A percentile compares a stretch with the other conserved stretches of the same genome.
phyloP scores from a whole-genome alignment of 2,888 invertebrate species.

The Drosophila multiciliata region DNA sequence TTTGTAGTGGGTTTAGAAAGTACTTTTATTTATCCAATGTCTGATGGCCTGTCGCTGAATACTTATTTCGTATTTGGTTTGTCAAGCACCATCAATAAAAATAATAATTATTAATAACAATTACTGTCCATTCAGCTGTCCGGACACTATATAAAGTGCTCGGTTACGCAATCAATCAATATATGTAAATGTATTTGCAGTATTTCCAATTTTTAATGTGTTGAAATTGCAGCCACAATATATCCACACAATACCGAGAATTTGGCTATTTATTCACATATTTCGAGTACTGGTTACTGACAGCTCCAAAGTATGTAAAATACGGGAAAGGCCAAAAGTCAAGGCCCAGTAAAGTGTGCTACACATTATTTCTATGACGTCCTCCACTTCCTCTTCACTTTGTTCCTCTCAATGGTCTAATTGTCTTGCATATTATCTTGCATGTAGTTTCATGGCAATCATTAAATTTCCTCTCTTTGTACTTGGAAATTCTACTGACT shows the following conservation, averaged over 20 bases:
- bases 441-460: conserved; percentile 7
- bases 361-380: conserved; percentile 11
- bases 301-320: conserved; percentile 34
- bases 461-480: conserved; percentile 11
- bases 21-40: background rate
- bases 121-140: conserved; percentile 59
- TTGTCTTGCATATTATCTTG: conserved; percentile 30
- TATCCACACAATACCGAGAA: conserved; percentile 1
- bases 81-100: conserved; percentile 74
- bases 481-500: conserved; percentile 7
- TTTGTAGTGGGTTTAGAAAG: conserved; percentile 35
- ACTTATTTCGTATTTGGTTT: conserved; percentile 40
- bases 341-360: conserved; percentile 46
- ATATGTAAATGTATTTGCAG: conserved; percentile 22
- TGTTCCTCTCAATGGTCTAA: conserved; percentile 14
- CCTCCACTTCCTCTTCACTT: background rate
- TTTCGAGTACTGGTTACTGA: conserved; percentile 27
- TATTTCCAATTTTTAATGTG: conserved; percentile 17
- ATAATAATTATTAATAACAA: conserved; percentile 82
- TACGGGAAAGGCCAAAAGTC: conserved; percentile 45
- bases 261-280: conserved; percentile 35
- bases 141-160: conserved; percentile 9
- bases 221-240: conserved; percentile 22
- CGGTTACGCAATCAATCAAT: conserved; percentile 54
- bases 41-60: background rate